Evolutionary conservation across 1,140 invertebrate genomes (phyloP).

Genomic region (Gonioctena quinquepunctata): DNA sequence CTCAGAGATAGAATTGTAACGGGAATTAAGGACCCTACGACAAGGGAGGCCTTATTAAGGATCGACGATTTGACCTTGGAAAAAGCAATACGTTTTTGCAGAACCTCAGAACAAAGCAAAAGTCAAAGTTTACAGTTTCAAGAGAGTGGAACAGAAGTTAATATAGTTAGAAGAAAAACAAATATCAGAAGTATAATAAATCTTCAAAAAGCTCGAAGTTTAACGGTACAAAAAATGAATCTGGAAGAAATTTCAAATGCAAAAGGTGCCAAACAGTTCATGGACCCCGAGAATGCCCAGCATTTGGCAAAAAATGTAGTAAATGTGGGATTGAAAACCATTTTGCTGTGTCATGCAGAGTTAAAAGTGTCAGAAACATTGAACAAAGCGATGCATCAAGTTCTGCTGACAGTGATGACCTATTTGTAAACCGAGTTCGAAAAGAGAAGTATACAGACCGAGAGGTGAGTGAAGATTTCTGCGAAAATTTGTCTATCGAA

Average conservation of each 20-base stretch:
- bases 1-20: no score
- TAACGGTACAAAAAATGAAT: neutral
- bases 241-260: neutral
- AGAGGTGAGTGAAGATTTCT: no score
- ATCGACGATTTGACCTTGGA: neutral
- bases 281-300: slow-evolving; percentile 4
- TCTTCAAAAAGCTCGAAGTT: neutral
- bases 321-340: slow-evolving; percentile 13
- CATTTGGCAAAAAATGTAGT: slow-evolving; percentile 2
- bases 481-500: neutral
- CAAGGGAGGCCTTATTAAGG: no score
- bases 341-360: slow-evolving; percentile 5
- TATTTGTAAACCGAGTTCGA: neutral
- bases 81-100: neutral
- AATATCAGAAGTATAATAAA: neutral
- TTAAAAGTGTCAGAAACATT: slow-evolving; percentile 7
- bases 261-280: neutral
- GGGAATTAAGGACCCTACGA: no score
- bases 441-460: no score
- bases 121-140: neutral
- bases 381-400: neutral
- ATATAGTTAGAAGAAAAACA: neutral
- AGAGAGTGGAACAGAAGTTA: neutral
- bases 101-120: neutral
- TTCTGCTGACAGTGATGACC: neutral